Evolutionary conservation across 2,888 invertebrate genomes (phyloP), one percentile per base, ranked within the genome.

Genomic region (Sinhomidia bicolor): DNA sequence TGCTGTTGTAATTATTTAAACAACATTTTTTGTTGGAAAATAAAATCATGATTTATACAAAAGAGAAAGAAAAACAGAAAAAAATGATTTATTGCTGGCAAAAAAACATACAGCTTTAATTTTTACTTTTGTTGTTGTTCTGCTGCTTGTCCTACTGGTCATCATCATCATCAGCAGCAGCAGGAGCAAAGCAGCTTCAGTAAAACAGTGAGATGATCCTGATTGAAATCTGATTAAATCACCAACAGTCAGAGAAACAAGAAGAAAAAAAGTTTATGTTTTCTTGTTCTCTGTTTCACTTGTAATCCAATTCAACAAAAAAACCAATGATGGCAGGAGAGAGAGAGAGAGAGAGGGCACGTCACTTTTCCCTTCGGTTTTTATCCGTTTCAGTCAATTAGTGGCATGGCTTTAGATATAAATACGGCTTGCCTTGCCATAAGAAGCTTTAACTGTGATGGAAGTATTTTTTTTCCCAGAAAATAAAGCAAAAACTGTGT

Each of bases 311-410:
- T 44, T 12, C 47, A 76, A n/a, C 12, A 41, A 36, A 12, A 17
- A 71, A 41, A 68, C 32, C 10, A 44, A 41, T 17, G n/a, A 17
- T 1, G 47, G 14, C 26, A 29, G 20, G 29, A 74, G 20, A 71
- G 12, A 36, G 36, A 7, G 10, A 14, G 26, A 17, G 44, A 2
- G 47, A 23, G 90, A 91, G 92, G 92, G 92, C 90, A 91, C 91
- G 92, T 92, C 92, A 92, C 90, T 91, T 92, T 91, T 91, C 90
- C 90, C 91, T 91, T 91, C 90, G 90, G 80, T 89, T 91, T 90
- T 92, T 91, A 92, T 92, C 91, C 90, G 92, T 92, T 91, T 92
- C 92, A 90, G 90, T 91, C 92, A 92, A 92, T 92, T 92, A 92
- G 91, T 85, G 80, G 89, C 89, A 88, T 76, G 9, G 85, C 76